Evolutionary conservation across 2,888 invertebrate genomes (phyloP), one percentile per base, ranked within the genome.

Genomic region (Palloptera scutellata): DNA sequence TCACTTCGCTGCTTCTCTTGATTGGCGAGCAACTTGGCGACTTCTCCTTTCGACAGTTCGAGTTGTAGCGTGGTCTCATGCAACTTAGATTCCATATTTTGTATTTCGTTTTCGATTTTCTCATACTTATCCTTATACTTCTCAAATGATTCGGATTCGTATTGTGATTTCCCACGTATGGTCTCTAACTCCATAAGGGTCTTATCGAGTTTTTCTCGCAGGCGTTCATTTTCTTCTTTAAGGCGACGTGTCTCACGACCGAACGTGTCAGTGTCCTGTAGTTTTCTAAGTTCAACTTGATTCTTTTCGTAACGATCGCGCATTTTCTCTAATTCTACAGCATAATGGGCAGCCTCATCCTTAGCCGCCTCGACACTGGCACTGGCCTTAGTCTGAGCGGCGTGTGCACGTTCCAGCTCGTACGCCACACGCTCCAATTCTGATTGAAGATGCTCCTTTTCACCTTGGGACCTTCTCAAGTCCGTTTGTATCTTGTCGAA

Each of bases 401-500:
- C 91, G 86, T 95, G 94, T 0, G 94, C 91, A 71, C 96, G 87
- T 76, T 96, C 96, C 71, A 94, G 86, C 84, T 95, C 95, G 76
- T 95, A 96, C 77, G 93, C 91, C 71, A 95, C 86, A 63, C 95
- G 87, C 83, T 96, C 95, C 78, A 91, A 89, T 79, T 96, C 96
- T 19, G 92, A 92, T 70, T 92, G 89, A 53, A 94, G 85, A 78
- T 95, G 95, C 77, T 96, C 96, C 76, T 94, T 92, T 76, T 94
- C 96, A 67, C 90, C 92, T 86, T 92, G 94, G 42, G 93, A 84
- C 66, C 94, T 88, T 75, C 96, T 88, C 58, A 94, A 85, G 85
- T 96, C 96, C 68, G 92, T 91, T 83, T 95, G 94, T 13, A 92
- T 88, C 84, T 96, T 96, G 78, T 96, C 96, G 80, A 94, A 94